Conservation (phyloP, 2,888 invertebrate genomes). For the Invenusta paracnida region DNA sequence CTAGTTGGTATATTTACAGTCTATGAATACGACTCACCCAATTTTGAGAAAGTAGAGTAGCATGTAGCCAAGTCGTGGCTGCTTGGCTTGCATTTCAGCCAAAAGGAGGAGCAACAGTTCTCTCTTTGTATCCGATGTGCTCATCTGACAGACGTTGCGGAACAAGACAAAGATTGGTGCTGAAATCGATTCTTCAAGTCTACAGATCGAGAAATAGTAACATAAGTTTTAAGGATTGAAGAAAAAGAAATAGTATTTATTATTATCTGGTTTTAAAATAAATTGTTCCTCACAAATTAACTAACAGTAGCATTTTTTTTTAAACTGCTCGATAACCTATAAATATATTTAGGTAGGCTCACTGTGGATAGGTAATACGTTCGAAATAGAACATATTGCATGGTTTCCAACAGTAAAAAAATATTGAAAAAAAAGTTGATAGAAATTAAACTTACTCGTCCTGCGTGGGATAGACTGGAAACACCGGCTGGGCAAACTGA, state of each 20-base stretch:
- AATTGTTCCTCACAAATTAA: too few species aligned
- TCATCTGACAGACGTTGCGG: conserved; percentile 27
- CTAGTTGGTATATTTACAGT: too few species aligned
- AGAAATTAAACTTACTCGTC: too few species aligned
- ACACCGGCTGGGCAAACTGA: neutral
- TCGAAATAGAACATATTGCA: too few species aligned
- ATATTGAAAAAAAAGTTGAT: too few species aligned
- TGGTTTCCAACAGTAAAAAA: too few species aligned
- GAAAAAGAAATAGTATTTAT: neutral
- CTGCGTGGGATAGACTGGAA: conserved; percentile 1
- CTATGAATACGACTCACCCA: conserved; percentile 5
- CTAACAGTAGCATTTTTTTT: too few species aligned
- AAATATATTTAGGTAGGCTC: too few species aligned
- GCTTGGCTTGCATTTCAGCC: conserved; percentile 30
- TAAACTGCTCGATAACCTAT: too few species aligned
- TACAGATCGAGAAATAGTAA: neutral
- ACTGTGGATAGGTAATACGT: too few species aligned
- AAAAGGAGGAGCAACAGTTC: conserved; percentile 33
- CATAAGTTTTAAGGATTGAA: neutral
- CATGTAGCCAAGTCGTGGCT: conserved; percentile 34
- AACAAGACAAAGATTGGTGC: conserved; percentile 31
- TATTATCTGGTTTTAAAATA: neutral
- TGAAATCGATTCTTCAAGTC: conserved; percentile 18
- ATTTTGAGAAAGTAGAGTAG: conserved; percentile 38
- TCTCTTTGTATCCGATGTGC: conserved; percentile 20